A percentile compares a stretch with the other conserved stretches of the same genome.
These are phyloP conservation scores for Elymnias hypermnestra DNA, from an alignment of 1,140 invertebrate genomes.

Conservation along the genomic window DNA sequence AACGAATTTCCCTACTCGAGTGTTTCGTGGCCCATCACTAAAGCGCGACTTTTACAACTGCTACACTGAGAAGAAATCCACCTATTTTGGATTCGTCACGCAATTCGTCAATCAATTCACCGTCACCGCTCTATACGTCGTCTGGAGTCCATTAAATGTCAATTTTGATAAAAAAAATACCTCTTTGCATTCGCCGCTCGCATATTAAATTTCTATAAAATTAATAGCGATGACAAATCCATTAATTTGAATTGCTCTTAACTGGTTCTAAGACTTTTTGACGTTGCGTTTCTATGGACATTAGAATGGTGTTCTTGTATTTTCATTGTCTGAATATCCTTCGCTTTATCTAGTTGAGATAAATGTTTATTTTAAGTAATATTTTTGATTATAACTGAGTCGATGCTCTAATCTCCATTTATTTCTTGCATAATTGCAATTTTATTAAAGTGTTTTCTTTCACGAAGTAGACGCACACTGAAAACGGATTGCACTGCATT, in stretches of 20 bases:
- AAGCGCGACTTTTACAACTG: constrained; percentile 55
- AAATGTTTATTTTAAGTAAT: too few relatives aligned
- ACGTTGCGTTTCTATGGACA: constrained; percentile 4
- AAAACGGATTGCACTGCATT: too few relatives aligned
- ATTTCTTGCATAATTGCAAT: too few relatives aligned
- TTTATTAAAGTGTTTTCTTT: too few relatives aligned
- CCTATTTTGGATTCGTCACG: constrained; percentile 72
- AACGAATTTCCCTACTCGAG: too few relatives aligned
- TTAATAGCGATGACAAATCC: constrained; percentile 74
- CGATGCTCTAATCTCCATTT: too few relatives aligned
- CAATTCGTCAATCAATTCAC: constrained; percentile 72
- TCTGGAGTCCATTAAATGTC: constrained; percentile 60
- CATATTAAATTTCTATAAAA: constrained; percentile 70
- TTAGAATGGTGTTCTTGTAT: not conserved
- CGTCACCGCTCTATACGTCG: constrained; percentile 57
- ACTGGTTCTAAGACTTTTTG: constrained; percentile 40
- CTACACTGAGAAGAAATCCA: constrained; percentile 67
- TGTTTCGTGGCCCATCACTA: constrained; percentile 32
- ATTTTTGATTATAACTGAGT: too few relatives aligned
- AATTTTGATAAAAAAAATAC: constrained; percentile 59
- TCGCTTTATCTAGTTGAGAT: too few relatives aligned
- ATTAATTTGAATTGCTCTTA: constrained; percentile 65
- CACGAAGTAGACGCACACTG: too few relatives aligned
- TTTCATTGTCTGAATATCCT: not conserved
- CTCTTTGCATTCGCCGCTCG: constrained; percentile 59